These are phyloP conservation scores for Pollenia angustigena DNA, from an alignment of 2,888 invertebrate species.

Conservation along the genomic window DNA sequence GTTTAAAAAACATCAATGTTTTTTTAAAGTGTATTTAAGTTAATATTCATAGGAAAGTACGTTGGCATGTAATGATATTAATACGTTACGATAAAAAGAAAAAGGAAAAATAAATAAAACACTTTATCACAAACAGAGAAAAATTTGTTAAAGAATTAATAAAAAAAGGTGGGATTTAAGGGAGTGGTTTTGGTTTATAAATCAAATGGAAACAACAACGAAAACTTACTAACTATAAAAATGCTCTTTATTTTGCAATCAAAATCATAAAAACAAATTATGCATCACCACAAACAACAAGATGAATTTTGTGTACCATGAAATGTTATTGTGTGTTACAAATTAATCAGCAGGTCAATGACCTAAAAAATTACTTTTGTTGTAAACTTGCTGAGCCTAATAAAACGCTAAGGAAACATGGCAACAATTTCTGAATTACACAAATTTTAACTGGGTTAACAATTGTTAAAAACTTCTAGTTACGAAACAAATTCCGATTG, in stretches of 20 bases:
- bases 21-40: not conserved
- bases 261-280: not conserved
- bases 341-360: too few relatives aligned
- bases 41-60: not conserved
- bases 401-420: too few relatives aligned
- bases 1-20: not conserved
- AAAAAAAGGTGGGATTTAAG: conserved; percentile 44
- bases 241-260: conserved; percentile 11
- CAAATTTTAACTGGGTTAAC: too few relatives aligned
- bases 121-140: not conserved
- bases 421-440: too few relatives aligned
- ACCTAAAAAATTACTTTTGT: too few relatives aligned
- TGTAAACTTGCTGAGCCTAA: too few relatives aligned
- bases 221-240: not conserved
- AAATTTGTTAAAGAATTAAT: conserved; percentile 15
- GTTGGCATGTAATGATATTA: not conserved
- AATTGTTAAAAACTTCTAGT: too few relatives aligned
- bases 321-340: too few relatives aligned
- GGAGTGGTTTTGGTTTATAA: conserved; percentile 32
- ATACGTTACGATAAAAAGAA: conserved; percentile 26
- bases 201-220: not conserved
- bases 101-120: not conserved
- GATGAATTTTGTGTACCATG: too few relatives aligned
- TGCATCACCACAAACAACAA: too few relatives aligned
- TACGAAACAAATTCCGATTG: too few relatives aligned